phyloP scores from a whole-genome alignment of 2,797 vertebrate genomes.

The Octomys mimax region DNA sequence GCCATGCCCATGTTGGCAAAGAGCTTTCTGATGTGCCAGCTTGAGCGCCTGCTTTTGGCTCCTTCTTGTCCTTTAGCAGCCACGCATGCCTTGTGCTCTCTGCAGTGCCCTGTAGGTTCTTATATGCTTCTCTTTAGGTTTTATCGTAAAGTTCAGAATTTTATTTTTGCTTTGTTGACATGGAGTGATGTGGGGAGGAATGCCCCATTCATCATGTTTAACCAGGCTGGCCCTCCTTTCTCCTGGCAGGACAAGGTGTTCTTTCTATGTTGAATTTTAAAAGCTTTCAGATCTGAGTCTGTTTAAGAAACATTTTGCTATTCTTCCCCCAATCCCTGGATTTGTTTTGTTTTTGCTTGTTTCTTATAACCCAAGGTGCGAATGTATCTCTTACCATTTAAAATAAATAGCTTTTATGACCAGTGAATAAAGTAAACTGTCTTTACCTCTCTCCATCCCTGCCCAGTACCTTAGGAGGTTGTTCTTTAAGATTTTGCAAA shows the following conservation, averaged over 20 bases:
- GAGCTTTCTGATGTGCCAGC: background rate
- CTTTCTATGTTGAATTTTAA: background rate
- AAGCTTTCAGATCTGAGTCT: conserved; percentile 43
- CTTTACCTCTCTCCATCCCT: background rate
- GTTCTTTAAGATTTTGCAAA: background rate
- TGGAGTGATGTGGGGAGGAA: background rate
- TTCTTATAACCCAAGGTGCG: background rate
- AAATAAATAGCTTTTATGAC: conserved; percentile 19
- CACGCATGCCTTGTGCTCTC: fast-evolving
- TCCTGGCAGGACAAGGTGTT: background rate
- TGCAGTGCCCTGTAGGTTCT: background rate
- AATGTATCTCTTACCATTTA: background rate
- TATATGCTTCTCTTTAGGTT: background rate
- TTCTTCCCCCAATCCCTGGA: too few relatives aligned
- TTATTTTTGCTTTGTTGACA: background rate
- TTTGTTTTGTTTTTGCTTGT: background rate
- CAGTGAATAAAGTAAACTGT: background rate
- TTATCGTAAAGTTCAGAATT: background rate
- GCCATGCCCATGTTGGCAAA: background rate
- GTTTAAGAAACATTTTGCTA: background rate
- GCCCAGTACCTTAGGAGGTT: background rate
- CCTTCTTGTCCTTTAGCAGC: background rate
- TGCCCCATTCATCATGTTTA: background rate
- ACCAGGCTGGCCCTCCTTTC: background rate
- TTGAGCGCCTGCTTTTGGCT: background rate